phyloP scores from a whole-genome alignment of 2,888 invertebrate species.

The Euplexia lucipara region DNA sequence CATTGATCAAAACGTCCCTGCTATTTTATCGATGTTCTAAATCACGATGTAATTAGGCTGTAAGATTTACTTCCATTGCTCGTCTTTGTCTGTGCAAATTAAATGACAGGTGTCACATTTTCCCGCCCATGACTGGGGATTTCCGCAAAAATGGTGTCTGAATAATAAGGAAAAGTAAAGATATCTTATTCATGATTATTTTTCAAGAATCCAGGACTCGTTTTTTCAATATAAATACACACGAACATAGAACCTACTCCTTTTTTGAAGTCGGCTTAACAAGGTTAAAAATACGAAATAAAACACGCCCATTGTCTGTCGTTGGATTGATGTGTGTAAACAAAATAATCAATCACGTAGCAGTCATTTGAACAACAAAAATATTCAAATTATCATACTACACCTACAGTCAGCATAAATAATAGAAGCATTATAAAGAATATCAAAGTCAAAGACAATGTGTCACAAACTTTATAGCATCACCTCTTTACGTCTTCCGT shows the following conservation, averaged over 20 bases:
- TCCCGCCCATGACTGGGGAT: conserved; percentile 34
- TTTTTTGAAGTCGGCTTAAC: too few species aligned
- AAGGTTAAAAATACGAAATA: conserved; percentile 10
- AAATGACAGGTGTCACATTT: conserved; percentile 37
- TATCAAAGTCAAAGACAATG: conserved; percentile 31
- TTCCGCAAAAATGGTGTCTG: conserved; percentile 24
- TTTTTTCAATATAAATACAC: background rate
- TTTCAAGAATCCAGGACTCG: conserved; percentile 2
- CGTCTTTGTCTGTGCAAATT: conserved; percentile 31
- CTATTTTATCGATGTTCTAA: conserved; percentile 41
- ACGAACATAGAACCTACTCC: too few species aligned
- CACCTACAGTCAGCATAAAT: background rate
- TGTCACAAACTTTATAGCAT: conserved; percentile 32
- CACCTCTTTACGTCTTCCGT: conserved; percentile 57
- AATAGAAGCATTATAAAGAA: background rate
- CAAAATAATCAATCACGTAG: background rate
- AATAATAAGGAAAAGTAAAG: conserved; percentile 22
- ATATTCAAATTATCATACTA: background rate
- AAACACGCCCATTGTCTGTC: background rate
- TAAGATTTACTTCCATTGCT: conserved; percentile 37
- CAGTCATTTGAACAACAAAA: background rate
- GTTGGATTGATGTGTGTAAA: background rate
- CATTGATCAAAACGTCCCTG: conserved; percentile 49
- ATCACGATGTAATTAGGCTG: conserved; percentile 31
- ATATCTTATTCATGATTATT: conserved; percentile 4